Evolutionary conservation across 2,113 vertebrate species (phyloP).

Genomic region (Perca flavescens): DNA sequence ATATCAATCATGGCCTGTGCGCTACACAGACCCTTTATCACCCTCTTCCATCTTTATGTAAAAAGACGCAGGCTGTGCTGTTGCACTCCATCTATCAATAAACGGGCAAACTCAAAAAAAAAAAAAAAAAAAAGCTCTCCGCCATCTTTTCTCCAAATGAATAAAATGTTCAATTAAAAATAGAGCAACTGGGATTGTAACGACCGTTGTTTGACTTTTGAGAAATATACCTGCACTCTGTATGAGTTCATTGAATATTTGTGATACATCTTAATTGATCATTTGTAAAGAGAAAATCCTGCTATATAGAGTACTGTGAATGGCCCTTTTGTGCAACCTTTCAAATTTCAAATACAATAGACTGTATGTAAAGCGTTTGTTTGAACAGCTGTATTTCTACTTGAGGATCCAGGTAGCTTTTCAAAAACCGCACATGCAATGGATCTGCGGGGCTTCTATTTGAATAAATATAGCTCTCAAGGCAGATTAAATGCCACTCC

Average conservation of each 20-base stretch:
- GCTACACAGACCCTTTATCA: conserved; percentile 66
- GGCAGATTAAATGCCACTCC: conserved; percentile 73
- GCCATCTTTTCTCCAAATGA: conserved; percentile 48
- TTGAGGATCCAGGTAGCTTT: conserved; percentile 67
- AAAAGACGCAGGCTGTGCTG: conserved; percentile 72
- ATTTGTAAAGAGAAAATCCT: conserved; percentile 35
- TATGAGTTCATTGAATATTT: neutral
- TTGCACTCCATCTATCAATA: conserved; percentile 82
- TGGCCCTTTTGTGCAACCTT: conserved; percentile 52
- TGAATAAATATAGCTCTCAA: conserved; percentile 64
- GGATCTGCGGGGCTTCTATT: conserved; percentile 54
- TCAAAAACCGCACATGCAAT: conserved; percentile 54
- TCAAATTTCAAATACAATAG: conserved; percentile 55
- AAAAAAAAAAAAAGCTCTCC: neutral
- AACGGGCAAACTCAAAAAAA: conserved; percentile 61
- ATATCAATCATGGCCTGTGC: conserved; percentile 77
- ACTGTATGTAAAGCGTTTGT: conserved; percentile 43
- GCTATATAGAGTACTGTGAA: neutral
- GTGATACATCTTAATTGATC: conserved; percentile 21
- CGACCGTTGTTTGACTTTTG: conserved; percentile 19
- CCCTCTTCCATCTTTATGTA: conserved; percentile 80
- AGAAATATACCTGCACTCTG: neutral
- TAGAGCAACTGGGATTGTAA: conserved; percentile 15
- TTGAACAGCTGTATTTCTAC: conserved; percentile 71
- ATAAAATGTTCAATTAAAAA: conserved; percentile 25